Percentiles rank a stretch among this genome's conserved stretches.
Conservation (phyloP, 2,113 vertebrate genomes). For the Ceyx melanurus region DNA sequence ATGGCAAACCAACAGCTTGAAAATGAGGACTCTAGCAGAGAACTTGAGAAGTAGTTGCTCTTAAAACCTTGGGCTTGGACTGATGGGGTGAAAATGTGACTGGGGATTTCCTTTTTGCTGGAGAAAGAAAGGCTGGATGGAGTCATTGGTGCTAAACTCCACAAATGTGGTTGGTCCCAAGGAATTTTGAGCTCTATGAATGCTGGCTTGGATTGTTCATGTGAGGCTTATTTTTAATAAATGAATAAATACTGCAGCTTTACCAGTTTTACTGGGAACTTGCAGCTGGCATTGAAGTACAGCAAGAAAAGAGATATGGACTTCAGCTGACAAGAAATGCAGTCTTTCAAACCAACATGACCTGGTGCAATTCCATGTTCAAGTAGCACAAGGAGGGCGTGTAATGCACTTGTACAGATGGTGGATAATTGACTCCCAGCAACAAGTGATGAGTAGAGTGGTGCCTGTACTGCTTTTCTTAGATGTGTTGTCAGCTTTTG, state of each 20-base stretch:
- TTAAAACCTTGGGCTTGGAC: background rate
- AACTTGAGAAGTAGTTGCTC: background rate
- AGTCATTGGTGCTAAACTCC: background rate
- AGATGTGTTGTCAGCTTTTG: background rate
- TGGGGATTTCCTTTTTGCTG: background rate
- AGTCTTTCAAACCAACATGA: background rate
- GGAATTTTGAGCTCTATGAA: background rate
- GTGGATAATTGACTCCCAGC: background rate
- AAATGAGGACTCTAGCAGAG: background rate
- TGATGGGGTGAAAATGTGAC: background rate
- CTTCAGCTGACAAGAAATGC: background rate
- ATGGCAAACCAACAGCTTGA: background rate
- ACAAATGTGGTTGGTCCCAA: background rate
- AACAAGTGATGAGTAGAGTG: background rate
- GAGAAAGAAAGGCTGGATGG: background rate
- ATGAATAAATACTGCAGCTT: background rate
- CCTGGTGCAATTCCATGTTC: background rate
- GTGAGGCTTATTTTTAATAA: background rate
- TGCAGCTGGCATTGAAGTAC: background rate
- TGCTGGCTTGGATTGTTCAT: background rate
- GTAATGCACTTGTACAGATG: background rate
- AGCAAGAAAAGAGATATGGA: background rate
- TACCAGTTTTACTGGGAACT: background rate
- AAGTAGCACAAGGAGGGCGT: background rate
- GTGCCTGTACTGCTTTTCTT: background rate